Evolutionary conservation across 1,140 invertebrate species (phyloP), one percentile per base, ranked within the genome.

Genomic region (Acromyrmex echinatior): DNA sequence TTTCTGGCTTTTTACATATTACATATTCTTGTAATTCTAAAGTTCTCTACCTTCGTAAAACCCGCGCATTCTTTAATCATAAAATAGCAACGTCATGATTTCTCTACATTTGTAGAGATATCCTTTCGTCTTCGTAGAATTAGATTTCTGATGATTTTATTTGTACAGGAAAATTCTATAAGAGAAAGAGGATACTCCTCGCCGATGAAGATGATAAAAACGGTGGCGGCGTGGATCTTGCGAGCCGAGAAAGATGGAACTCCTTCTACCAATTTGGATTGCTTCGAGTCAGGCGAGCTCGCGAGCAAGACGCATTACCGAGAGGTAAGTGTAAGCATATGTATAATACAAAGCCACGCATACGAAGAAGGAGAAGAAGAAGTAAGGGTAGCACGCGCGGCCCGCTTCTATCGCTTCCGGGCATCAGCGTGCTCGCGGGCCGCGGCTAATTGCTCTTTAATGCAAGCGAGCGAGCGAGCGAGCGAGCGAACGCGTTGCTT

Each of bases 361-460:
- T 73, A 88, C 63, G 73, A 76, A 76, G 71, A 76, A 56, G 88
- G 60, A 56, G 88, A 90, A 92, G 91, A 92, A 89, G 92, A 94
- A 89, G 93, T 90, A 93, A 94, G 93, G 93, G 94, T 95, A 94
- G 94, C 94, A 94, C 93, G 94, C 94, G 94, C 94, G 91, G 92
- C 88, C 86, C 89, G 92, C 93, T 91, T 94, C 93, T 95, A 95
- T 94, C 94, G 93, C 94, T 95, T 95, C 94, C 94, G 93, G 94
- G 94, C 94, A 95, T 94, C 94, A 94, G 92, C 91, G 94, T 95
- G 94, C 93, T 94, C 94, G 94, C 93, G 91, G 94, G 93, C 94
- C 93, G 94, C 94, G 91, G 94, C 94, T 95, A 94, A 95, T 94
- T 95, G 94, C 94, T 93, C 93, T 94, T 94, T 95, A 95, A 94